Percentiles rank a stretch among this genome's conserved stretches.
Evolutionary conservation across 2,113 vertebrate genomes (phyloP).

Genomic region (Cinclus cinclus): DNA sequence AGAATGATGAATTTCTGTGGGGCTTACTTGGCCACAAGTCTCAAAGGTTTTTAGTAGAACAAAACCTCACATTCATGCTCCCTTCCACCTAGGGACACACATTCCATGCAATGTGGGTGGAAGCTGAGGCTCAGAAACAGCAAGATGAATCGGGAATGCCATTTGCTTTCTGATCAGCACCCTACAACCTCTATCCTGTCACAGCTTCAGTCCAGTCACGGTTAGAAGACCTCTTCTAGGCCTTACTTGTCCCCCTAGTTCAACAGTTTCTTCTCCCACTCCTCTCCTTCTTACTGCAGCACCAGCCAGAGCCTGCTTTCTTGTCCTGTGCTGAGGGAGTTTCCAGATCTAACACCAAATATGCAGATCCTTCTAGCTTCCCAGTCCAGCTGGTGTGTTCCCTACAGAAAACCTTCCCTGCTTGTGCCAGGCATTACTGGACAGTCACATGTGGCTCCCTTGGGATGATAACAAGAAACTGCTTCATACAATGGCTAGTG

Average conservation of each 20-base stretch:
- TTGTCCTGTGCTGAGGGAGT: neutral
- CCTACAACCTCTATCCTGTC: neutral
- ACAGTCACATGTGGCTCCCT: neutral
- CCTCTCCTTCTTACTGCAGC: neutral
- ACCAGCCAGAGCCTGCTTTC: neutral
- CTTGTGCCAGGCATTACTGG: neutral
- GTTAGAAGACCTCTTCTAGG: neutral
- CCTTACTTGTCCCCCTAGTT: neutral
- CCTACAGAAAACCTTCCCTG: neutral
- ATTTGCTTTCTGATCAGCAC: neutral
- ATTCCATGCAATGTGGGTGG: neutral
- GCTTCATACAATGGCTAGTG: neutral
- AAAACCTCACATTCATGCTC: neutral
- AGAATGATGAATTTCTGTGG: neutral
- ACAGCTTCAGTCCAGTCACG: neutral
- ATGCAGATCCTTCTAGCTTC: neutral
- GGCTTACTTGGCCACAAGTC: neutral
- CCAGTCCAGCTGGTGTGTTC: neutral
- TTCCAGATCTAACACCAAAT: neutral
- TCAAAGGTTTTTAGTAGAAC: neutral
- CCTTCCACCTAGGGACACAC: neutral
- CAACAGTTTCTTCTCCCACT: neutral
- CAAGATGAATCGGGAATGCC: fast-evolving
- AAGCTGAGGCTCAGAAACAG: neutral
- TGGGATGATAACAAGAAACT: neutral